Evolutionary conservation across 2,888 invertebrate species (phyloP), one percentile per base, ranked within the genome.

Genomic region (Scaptomyza reducta): DNA sequence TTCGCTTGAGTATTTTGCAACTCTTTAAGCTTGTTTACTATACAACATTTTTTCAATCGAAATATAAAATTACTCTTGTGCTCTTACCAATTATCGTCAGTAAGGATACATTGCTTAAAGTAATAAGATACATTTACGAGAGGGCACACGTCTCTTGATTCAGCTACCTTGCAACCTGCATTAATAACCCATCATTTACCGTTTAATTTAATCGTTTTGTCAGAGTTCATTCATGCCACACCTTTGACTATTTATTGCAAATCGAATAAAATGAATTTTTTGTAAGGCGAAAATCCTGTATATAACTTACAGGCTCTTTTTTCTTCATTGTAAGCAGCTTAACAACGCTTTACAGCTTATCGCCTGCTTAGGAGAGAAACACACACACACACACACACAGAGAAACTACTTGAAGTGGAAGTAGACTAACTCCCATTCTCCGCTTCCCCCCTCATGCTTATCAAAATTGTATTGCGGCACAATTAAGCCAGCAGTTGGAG

Each of bases 261-360:
- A 31, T 46, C 50, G 25, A 45, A 35, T 45, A 41, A 27, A 62
- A 73, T 59, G 51, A 44, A 53, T 46, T 69, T 46, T n/a, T 27
- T n/a, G 50, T 7, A 3, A n/a, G 51, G 42, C 58, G 49, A n/a
- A 56, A 70, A 42, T 51, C 25, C 41, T 53, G 42, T 1, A 18
- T 40, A 63, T 65, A 62, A 77, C 45, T 76, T 63, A 35, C 11
- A 33, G 61, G 46, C 55, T 66, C 42, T 57, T 61, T n/a, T 49
- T 49, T 33, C 13, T 13, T 60, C 22, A 22, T 22, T 40, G 42
- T 80, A 86, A 81, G 83, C 78, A n/a, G 86, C 84, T 81, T 86
- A 77, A 70, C 35, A 61, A 77, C 42, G 72, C 57, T 71, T 69
- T 25, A 27, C 61, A 57, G 86, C 83, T 81, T 81, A 81, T 81